These are phyloP conservation scores for Drosophila mayri DNA, from an alignment of 1,140 invertebrate genomes.

Conservation along the genomic window DNA sequence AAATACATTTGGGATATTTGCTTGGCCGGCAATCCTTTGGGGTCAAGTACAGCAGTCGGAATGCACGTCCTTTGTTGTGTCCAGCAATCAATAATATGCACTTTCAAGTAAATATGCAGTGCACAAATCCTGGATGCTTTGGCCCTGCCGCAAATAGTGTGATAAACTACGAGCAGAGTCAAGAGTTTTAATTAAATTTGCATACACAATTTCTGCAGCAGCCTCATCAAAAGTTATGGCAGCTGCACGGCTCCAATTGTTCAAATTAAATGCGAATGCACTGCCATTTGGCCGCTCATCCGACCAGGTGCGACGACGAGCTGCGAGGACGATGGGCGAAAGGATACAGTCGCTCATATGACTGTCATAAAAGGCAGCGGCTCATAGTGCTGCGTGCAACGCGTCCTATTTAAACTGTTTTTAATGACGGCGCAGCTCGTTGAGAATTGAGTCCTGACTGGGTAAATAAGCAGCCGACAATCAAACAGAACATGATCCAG, in stretches of 20 bases:
- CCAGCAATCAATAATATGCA: slow-evolving; percentile 52
- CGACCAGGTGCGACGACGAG: slow-evolving; percentile 26
- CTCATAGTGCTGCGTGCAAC: slow-evolving; percentile 45
- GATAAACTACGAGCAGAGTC: slow-evolving; percentile 33
- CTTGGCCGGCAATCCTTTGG: slow-evolving; percentile 21
- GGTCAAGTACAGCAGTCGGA: slow-evolving; percentile 36
- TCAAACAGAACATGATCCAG: slow-evolving; percentile 36
- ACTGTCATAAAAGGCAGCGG: slow-evolving; percentile 54
- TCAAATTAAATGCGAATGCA: slow-evolving; percentile 42
- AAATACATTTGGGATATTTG: slow-evolving; percentile 14
- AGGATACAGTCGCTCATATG: slow-evolving; percentile 10
- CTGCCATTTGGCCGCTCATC: slow-evolving; percentile 35
- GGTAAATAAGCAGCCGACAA: slow-evolving; percentile 25
- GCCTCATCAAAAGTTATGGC: slow-evolving; percentile 51
- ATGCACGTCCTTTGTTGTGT: slow-evolving; percentile 38
- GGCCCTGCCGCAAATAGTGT: slow-evolving; percentile 9
- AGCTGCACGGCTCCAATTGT: slow-evolving; percentile 32
- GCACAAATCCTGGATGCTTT: slow-evolving; percentile 29
- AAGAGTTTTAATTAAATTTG: slow-evolving; percentile 73
- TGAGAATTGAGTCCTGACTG: slow-evolving; percentile 26
- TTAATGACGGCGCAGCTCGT: slow-evolving; percentile 59
- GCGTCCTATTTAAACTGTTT: slow-evolving; percentile 63
- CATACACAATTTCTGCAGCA: slow-evolving; percentile 45
- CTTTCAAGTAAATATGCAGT: slow-evolving; percentile 46
- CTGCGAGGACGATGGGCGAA: slow-evolving; percentile 16